Percentiles rank a stretch among this genome's conserved stretches.
phyloP scores from a whole-genome alignment of 1,140 invertebrate genomes.

The Drosophila eugracilis region DNA sequence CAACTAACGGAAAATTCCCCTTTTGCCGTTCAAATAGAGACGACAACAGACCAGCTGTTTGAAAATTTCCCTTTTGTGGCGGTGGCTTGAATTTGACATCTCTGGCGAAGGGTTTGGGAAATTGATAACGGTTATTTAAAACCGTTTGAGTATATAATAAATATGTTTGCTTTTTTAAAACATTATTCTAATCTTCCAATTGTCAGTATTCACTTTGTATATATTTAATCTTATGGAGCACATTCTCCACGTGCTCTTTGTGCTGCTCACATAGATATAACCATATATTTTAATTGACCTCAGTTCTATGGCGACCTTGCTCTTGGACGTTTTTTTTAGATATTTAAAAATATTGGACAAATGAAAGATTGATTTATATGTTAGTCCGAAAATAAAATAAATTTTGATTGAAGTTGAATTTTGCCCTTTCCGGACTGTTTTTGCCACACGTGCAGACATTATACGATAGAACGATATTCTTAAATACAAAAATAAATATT shows the following conservation, averaged over 20 bases:
- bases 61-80: constrained; percentile 10
- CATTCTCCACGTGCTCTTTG: constrained; percentile 91
- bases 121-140: neutral
- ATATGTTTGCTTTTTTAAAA: too few relatives aligned
- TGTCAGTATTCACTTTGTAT: constrained; percentile 86
- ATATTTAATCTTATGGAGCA: constrained; percentile 91
- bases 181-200: too few relatives aligned
- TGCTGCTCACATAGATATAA: too few relatives aligned
- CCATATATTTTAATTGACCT: constrained; percentile 83
- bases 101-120: neutral
- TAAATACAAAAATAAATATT: constrained; percentile 7
- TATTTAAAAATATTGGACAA: neutral
- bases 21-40: constrained; percentile 22
- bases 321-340: too few relatives aligned
- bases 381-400: neutral
- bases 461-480: constrained; percentile 3
- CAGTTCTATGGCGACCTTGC: too few relatives aligned
- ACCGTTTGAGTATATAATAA: too few relatives aligned
- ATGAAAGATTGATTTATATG: neutral
- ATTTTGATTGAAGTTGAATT: neutral
- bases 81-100: constrained; percentile 9
- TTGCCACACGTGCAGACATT: constrained; percentile 21
- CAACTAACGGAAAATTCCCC: constrained; percentile 31
- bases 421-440: neutral
- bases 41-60: neutral